These are phyloP conservation scores for Acrocephalus kingi DNA, from an alignment of 2,113 vertebrate species.

Conservation along the genomic window DNA sequence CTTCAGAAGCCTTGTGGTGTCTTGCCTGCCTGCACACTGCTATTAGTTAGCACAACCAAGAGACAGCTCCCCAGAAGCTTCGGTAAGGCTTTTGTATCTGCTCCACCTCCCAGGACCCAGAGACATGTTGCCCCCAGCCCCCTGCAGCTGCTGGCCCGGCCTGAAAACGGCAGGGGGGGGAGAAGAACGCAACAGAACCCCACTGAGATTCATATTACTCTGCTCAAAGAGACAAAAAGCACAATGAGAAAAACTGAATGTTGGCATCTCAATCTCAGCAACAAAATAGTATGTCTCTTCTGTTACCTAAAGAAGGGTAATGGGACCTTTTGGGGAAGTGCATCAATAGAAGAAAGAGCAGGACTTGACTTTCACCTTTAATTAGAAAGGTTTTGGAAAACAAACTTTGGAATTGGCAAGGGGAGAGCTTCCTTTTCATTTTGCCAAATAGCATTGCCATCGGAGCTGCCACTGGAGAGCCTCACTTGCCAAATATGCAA, in stretches of 20 bases:
- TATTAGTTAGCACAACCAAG: too few relatives aligned
- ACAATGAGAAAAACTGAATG: background rate
- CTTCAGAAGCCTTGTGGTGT: too few relatives aligned
- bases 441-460: background rate
- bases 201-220: background rate
- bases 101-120: too few relatives aligned
- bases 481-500: background rate
- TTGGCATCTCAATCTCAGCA: background rate
- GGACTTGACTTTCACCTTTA: background rate
- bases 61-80: too few relatives aligned
- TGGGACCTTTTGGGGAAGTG: background rate
- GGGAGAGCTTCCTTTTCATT: background rate
- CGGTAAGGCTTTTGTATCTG: too few relatives aligned
- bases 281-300: background rate
- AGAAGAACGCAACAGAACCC: background rate
- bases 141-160: too few relatives aligned
- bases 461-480: accelerated
- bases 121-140: too few relatives aligned
- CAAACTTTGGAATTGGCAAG: background rate
- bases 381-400: background rate
- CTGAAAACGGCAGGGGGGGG: too few relatives aligned
- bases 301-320: background rate
- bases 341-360: background rate
- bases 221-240: background rate
- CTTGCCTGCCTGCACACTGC: too few relatives aligned